Evolutionary conservation across 2,888 invertebrate genomes (phyloP).

Genomic region (Portevinia maculata): DNA sequence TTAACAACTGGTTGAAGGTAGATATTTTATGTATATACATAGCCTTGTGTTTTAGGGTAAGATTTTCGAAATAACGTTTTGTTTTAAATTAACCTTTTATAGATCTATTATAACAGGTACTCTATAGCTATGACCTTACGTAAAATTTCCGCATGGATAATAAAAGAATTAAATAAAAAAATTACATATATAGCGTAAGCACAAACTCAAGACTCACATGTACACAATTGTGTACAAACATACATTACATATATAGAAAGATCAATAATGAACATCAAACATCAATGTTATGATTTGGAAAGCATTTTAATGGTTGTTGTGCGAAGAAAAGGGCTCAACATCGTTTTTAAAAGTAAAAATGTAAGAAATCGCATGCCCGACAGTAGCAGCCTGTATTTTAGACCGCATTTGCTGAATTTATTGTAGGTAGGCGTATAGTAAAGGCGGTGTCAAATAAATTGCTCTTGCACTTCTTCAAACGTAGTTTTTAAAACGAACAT

Average conservation of each 20-base stretch:
- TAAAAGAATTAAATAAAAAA: slow-evolving; percentile 34
- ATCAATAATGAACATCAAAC: slow-evolving; percentile 27
- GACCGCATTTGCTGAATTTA: no score
- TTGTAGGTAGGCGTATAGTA: no score
- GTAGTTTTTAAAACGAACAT: no score
- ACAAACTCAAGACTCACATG: slow-evolving; percentile 34
- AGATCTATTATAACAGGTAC: slow-evolving; percentile 81
- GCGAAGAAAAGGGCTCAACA: no score
- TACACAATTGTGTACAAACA: slow-evolving; percentile 33
- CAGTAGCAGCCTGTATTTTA: no score
- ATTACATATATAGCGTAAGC: slow-evolving; percentile 39
- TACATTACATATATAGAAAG: not conserved
- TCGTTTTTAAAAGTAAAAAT: no score
- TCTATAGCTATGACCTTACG: slow-evolving; percentile 83
- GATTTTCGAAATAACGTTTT: slow-evolving; percentile 34
- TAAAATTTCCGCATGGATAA: slow-evolving; percentile 73
- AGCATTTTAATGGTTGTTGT: no score
- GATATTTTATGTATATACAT: slow-evolving; percentile 62
- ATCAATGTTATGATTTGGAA: not conserved
- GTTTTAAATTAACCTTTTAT: slow-evolving; percentile 73
- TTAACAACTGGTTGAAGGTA: slow-evolving; percentile 59
- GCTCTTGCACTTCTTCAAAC: no score
- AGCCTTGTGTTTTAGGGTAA: slow-evolving; percentile 42
- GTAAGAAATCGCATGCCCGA: no score
- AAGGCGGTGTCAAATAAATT: no score